Evolutionary conservation across 1,140 invertebrate species (phyloP).

Genomic region (Vanessa atalanta): DNA sequence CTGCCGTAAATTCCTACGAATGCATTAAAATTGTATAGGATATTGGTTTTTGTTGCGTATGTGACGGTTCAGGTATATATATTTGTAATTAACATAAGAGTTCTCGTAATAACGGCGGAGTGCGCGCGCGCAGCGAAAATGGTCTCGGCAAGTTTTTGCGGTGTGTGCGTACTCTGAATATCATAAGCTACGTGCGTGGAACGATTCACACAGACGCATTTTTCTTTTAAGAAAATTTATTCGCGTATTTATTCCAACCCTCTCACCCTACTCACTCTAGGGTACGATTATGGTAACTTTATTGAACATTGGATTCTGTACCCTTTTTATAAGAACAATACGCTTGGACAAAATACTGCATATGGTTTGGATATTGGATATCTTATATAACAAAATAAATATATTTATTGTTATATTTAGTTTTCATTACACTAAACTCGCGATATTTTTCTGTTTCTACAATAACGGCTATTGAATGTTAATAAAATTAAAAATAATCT

Average conservation of each 20-base stretch:
- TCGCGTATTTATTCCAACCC: background rate
- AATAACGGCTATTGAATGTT: background rate
- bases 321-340: too few species aligned
- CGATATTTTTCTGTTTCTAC: too few species aligned
- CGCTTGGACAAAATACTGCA: too few species aligned
- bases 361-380: too few species aligned
- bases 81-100: conserved; percentile 76
- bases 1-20: conserved; percentile 65
- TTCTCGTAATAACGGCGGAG: conserved; percentile 68
- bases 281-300: too few species aligned
- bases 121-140: conserved; percentile 62
- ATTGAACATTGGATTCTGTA: too few species aligned
- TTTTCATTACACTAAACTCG: too few species aligned
- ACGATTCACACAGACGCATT: conserved; percentile 54
- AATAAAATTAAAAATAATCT: background rate
- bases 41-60: conserved; percentile 61
- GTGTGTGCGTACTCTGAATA: conserved; percentile 63
- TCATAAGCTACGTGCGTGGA: conserved; percentile 64
- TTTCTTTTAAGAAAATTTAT: conserved; percentile 39
- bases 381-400: too few species aligned
- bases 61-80: conserved; percentile 61
- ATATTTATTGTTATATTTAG: too few species aligned
- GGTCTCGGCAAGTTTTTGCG: conserved; percentile 63
- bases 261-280: too few species aligned
- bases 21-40: conserved; percentile 76